phyloP scores from a whole-genome alignment of 2,113 vertebrate genomes.

The Globicephala melas region DNA sequence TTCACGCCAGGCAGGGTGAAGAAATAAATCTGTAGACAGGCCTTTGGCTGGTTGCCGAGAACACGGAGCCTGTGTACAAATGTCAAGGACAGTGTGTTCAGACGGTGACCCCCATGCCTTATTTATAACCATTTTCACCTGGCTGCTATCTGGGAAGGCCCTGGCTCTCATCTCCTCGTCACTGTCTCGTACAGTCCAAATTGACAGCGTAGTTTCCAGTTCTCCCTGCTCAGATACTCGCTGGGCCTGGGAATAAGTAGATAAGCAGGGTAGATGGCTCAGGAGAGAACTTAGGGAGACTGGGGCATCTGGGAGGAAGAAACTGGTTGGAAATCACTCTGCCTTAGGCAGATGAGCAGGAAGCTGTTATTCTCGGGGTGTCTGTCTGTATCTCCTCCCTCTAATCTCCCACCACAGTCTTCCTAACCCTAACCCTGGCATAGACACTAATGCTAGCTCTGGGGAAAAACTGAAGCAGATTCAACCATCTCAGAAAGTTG shows the following conservation, averaged over 20 bases:
- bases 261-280: conserved; percentile 4
- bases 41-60: not conserved
- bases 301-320: fast-evolving
- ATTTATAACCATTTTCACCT: conserved; percentile 68
- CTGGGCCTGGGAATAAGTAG: conserved; percentile 27
- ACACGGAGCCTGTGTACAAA: conserved; percentile 16
- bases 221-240: conserved; percentile 31
- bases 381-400: not conserved
- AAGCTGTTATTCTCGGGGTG: not conserved
- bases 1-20: conserved; percentile 4
- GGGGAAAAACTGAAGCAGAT: not conserved
- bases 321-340: not conserved
- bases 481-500: conserved; percentile 32
- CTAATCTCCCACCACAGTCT: not conserved
- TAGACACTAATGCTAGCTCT: not conserved
- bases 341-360: not conserved
- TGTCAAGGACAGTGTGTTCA: conserved; percentile 56
- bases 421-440: not conserved
- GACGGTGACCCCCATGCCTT: not conserved
- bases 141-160: conserved; percentile 28
- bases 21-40: not conserved
- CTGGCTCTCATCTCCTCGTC: conserved; percentile 14
- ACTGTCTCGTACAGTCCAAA: conserved; percentile 4
- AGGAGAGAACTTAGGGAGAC: not conserved
- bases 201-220: conserved; percentile 64